phyloP scores from a whole-genome alignment of 2,113 vertebrate species.

The Scophthalmus maximus region DNA sequence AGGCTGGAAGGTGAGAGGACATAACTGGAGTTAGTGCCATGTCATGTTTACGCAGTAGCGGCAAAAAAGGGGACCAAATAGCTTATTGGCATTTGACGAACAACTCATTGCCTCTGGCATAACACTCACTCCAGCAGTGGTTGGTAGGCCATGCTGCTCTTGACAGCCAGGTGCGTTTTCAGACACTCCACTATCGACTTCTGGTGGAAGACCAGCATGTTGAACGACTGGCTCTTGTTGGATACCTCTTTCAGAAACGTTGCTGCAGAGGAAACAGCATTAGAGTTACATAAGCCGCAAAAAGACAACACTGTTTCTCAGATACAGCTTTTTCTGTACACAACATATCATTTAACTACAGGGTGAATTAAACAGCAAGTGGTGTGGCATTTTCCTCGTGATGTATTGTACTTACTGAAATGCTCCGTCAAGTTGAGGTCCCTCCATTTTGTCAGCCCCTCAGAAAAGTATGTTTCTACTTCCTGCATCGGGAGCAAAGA shows the following conservation, averaged over 20 bases:
- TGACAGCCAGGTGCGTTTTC: conserved; percentile 89
- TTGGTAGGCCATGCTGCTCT: conserved; percentile 90
- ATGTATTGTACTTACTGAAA: conserved; percentile 86
- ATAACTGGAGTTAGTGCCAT: too few species aligned
- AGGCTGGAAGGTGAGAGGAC: conserved; percentile 77
- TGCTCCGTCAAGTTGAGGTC: conserved; percentile 94
- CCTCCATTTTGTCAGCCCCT: conserved; percentile 95
- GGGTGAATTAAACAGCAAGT: background rate
- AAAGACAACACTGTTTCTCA: background rate
- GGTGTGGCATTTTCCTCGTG: background rate
- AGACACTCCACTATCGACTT: conserved; percentile 88
- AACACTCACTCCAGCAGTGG: conserved; percentile 93
- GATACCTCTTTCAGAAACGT: conserved; percentile 90
- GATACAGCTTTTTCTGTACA: background rate
- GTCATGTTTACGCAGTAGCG: too few species aligned
- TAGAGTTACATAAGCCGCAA: background rate
- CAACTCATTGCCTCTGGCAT: too few species aligned
- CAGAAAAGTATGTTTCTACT: conserved; percentile 96
- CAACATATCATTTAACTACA: background rate
- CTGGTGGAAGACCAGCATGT: conserved; percentile 96
- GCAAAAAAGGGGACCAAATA: too few species aligned
- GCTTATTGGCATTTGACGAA: too few species aligned
- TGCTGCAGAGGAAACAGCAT: conserved; percentile 75
- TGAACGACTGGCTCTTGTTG: conserved; percentile 94
- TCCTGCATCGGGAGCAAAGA: conserved; percentile 80